Evolutionary conservation across 30 jellyfish, hydroid and myxozoan species (phyloP).

Genomic region (Hydractinia echinata): DNA sequence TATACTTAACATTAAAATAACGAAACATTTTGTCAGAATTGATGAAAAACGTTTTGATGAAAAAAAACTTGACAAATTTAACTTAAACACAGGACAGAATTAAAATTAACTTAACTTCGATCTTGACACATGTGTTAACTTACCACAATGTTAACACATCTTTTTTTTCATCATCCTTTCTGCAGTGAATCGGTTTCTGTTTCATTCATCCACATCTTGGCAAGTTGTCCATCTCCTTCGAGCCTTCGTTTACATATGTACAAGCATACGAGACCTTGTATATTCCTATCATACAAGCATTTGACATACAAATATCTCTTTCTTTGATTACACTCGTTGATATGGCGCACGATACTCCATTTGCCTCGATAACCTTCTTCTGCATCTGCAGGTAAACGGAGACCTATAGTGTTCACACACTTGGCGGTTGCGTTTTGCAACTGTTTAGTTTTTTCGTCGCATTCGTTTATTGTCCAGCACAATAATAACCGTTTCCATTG

Average conservation of each 20-base stretch:
- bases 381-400: slow-evolving; percentile 48
- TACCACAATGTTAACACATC: slow-evolving; percentile 15
- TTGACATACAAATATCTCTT: slow-evolving; percentile 23
- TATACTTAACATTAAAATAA: too few species aligned
- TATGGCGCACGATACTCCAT: slow-evolving; percentile 14
- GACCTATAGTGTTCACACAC: slow-evolving; percentile 44
- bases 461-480: slow-evolving; percentile 52
- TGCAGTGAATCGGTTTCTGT: neutral
- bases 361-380: slow-evolving; percentile 36
- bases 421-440: slow-evolving; percentile 44
- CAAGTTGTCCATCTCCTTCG: slow-evolving; percentile 54
- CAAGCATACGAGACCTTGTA: slow-evolving; percentile 45
- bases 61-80: neutral
- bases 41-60: slow-evolving; percentile 1
- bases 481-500: slow-evolving; percentile 43
- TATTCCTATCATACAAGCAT: slow-evolving; percentile 32
- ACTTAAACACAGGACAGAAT: neutral
- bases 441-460: slow-evolving; percentile 16
- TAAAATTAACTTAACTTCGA: neutral
- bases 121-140: slow-evolving; percentile 7
- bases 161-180: neutral
- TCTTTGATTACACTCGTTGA: slow-evolving; percentile 2
- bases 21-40: too few species aligned
- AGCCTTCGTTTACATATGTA: slow-evolving; percentile 35
- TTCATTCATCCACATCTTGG: slow-evolving; percentile 48